Percentiles rank a stretch among this genome's conserved stretches.
Evolutionary conservation across 2,113 vertebrate species (phyloP).

Genomic region (Brachyistius frenatus): DNA sequence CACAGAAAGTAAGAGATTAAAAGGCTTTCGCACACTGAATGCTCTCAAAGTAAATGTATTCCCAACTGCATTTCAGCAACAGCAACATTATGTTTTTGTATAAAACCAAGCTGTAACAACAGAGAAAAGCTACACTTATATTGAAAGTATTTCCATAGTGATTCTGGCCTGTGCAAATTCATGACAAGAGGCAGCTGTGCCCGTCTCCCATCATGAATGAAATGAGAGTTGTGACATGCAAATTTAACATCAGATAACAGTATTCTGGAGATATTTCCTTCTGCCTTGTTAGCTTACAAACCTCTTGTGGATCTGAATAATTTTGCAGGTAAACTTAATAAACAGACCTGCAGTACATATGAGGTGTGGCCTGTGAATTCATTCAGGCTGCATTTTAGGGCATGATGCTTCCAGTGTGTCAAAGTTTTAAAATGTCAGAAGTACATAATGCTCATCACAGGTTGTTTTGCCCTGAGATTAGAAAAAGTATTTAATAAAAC

Average conservation of each 20-base stretch:
- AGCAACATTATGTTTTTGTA: background rate
- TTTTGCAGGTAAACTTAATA: background rate
- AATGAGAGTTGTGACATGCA: constrained; percentile 1
- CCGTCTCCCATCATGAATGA: background rate
- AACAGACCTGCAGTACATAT: background rate
- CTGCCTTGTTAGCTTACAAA: background rate
- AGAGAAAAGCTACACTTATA: constrained; percentile 4
- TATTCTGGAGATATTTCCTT: background rate
- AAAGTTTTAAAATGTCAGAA: too few relatives aligned
- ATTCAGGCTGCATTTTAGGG: background rate
- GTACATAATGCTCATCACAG: too few relatives aligned
- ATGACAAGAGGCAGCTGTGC: background rate
- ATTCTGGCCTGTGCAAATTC: background rate
- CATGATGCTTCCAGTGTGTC: too few relatives aligned
- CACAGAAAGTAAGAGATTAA: background rate
- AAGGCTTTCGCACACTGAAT: background rate
- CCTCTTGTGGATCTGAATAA: background rate
- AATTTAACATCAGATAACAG: constrained; percentile 11
- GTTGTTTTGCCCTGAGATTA: too few relatives aligned
- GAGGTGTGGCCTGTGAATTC: background rate
- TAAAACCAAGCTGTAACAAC: background rate
- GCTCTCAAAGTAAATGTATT: background rate
- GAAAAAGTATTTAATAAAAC: too few relatives aligned
- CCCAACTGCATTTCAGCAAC: background rate
- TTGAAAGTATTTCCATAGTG: background rate